phyloP scores from a whole-genome alignment of 1,140 invertebrate species.

The Neotoxoptera formosana region DNA sequence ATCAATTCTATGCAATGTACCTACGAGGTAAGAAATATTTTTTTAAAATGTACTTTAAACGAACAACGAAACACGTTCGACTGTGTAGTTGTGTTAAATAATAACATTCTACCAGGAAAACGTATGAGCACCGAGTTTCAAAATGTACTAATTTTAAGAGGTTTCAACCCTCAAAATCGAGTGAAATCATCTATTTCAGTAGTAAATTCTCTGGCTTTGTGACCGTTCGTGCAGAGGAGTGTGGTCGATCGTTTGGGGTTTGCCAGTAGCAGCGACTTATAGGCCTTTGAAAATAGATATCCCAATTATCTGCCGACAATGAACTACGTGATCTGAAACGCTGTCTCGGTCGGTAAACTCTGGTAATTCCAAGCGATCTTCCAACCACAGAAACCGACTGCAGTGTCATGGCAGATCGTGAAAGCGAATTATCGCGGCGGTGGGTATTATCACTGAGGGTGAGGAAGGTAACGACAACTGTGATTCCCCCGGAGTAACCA shows the following conservation, averaged over 20 bases:
- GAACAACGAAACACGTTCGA: too few relatives aligned
- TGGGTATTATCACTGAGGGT: too few relatives aligned
- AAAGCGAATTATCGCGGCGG: background rate
- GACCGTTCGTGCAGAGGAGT: background rate
- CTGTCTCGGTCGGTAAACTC: background rate
- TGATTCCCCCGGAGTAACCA: background rate
- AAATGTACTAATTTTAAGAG: background rate
- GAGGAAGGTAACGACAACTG: background rate
- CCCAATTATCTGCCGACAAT: background rate
- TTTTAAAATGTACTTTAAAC: too few relatives aligned
- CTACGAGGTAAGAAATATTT: too few relatives aligned
- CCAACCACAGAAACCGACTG: background rate
- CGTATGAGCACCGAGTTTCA: too few relatives aligned
- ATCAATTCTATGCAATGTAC: too few relatives aligned
- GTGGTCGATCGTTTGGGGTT: background rate
- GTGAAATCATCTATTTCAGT: background rate
- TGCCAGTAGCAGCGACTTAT: background rate
- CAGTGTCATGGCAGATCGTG: background rate
- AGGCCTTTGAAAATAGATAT: background rate
- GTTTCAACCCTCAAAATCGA: background rate
- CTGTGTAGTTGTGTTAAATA: too few relatives aligned
- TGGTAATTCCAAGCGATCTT: background rate
- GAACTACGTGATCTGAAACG: background rate
- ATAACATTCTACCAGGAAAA: too few relatives aligned
- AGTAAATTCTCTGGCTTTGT: background rate